Evolutionary conservation across 2,797 vertebrate genomes (phyloP), one percentile per base, ranked within the genome.

Genomic region (Molossus molossus): DNA sequence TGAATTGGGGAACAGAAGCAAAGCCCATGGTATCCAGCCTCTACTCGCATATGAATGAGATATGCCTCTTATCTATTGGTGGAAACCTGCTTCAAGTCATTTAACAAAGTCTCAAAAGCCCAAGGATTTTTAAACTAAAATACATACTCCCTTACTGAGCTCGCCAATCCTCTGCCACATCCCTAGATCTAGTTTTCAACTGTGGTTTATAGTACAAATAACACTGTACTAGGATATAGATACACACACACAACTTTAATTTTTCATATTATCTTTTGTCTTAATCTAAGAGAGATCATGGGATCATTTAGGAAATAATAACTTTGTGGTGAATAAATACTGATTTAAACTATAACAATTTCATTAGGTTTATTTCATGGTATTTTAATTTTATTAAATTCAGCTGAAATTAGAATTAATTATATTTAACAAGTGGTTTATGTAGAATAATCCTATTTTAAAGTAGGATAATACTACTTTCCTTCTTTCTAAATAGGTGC

Each of bases 211-310:
- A 82, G 20, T 48, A 79, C 15, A 86, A 93, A 88, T 62, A 91
- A 82, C 33, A 82, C 1, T 55, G 29, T 87, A 50, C 73, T 91
- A 37, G 94, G 29, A 84, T 85, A 45, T 25, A 72, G 40, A 81
- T 15, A 40, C 14, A 86, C 37, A 79, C 1, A 53, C 17, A 76
- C 80, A 84, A 55, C 25, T 33, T 83, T 91, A 82, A 33, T 92
- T 76, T 73, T 91, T 85, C 53, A 76, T 85, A 79, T 84, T 94
- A 12, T 69, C 29, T 87, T 77, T 83, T 84, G 64, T 88, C 29
- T 60, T 75, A 72, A 77, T 37, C 40, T 86, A 76, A 86, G 17
- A 91, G 9, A 10, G 12, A 85, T 62, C 53, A 57, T 50, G 9
- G 12, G 14, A 50, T 76, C 77, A 81, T 86, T 81, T 65, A 76